Percentiles rank a stretch among this genome's conserved stretches.
These are phyloP conservation scores for Tricholauxania praeusta DNA, from an alignment of 2,888 invertebrate species.

Conservation along the genomic window DNA sequence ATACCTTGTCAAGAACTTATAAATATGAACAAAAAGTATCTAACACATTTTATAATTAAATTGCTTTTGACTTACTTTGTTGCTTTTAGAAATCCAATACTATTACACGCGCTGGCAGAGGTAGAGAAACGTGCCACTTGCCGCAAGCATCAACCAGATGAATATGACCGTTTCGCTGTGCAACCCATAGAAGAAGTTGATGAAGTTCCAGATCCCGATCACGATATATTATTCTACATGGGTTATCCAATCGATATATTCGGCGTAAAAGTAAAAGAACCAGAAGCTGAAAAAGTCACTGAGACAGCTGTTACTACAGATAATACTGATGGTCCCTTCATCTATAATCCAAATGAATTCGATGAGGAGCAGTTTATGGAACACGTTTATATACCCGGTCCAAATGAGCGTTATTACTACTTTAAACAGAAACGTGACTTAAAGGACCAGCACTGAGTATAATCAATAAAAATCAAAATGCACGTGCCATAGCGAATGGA, in stretches of 20 bases:
- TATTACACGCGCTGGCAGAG: conserved; percentile 44
- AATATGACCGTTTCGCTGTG: conserved; percentile 20
- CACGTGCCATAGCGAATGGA: conserved; percentile 17
- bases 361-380: conserved; percentile 50
- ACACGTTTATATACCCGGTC: conserved; percentile 52
- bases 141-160: conserved; percentile 27
- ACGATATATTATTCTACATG: background rate
- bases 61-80: background rate
- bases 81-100: conserved; percentile 47
- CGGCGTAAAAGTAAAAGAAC: background rate
- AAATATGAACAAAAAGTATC: no score
- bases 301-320: background rate
- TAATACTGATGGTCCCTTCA: conserved; percentile 36
- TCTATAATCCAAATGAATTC: conserved; percentile 52
- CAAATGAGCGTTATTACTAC: conserved; percentile 49
- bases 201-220: background rate
- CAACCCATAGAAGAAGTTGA: background rate
- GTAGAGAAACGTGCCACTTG: conserved; percentile 39
- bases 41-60: background rate
- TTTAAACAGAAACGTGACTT: conserved; percentile 14
- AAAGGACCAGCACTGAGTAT: background rate
- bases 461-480: background rate
- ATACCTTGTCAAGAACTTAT: no score
- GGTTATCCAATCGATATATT: background rate
- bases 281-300: background rate